Evolutionary conservation across 1,140 invertebrate species (phyloP).

Genomic region (Drosophila pachea): DNA sequence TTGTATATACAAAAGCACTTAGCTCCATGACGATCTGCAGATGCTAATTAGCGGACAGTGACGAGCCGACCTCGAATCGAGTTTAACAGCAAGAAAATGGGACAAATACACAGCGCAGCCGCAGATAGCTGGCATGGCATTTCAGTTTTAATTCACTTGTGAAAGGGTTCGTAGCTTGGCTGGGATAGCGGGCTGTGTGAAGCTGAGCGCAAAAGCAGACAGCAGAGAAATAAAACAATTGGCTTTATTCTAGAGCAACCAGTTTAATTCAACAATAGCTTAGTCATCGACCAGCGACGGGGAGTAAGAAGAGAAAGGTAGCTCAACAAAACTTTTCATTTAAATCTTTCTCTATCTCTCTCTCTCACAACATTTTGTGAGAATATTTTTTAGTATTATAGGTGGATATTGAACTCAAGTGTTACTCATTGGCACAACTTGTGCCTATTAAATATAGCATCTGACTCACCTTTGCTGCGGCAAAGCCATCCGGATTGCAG

Average conservation of each 20-base stretch:
- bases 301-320: too few relatives aligned
- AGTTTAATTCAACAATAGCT: neutral
- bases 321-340: neutral
- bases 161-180: slow-evolving; percentile 25
- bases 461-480: slow-evolving; percentile 84
- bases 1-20: slow-evolving; percentile 19
- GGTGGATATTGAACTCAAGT: neutral
- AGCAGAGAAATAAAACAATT: neutral
- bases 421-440: neutral
- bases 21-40: slow-evolving; percentile 8
- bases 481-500: slow-evolving; percentile 95
- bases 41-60: slow-evolving; percentile 37
- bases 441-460: neutral
- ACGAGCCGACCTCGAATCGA: slow-evolving; percentile 19
- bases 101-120: slow-evolving; percentile 10
- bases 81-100: slow-evolving; percentile 21
- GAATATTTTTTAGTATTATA: neutral
- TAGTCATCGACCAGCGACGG: neutral
- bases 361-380: neutral
- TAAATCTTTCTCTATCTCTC: too few relatives aligned
- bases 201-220: neutral
- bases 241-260: neutral
- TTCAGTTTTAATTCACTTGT: slow-evolving; percentile 24
- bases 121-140: neutral
- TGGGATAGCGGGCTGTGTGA: neutral